phyloP scores from a whole-genome alignment of 2,797 vertebrate species.

The Cheirogaleus major region DNA sequence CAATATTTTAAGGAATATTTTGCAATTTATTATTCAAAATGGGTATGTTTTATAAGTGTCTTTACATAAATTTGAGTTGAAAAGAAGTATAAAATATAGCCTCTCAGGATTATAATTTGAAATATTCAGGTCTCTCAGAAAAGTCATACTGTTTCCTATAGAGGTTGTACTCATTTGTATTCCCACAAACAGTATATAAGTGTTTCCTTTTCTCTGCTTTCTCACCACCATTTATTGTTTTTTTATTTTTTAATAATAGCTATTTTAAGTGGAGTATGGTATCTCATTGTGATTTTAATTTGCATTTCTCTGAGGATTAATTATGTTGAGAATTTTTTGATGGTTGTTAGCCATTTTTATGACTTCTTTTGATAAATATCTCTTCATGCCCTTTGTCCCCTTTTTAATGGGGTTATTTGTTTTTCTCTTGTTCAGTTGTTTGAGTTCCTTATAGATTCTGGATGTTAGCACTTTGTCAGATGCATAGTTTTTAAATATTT shows the following conservation, averaged over 20 bases:
- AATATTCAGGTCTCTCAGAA: not conserved
- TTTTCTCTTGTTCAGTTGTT: not conserved
- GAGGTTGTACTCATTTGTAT: not conserved
- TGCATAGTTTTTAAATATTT: not conserved
- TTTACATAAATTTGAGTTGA: not conserved
- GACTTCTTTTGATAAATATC: not conserved
- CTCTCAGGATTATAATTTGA: constrained; percentile 18
- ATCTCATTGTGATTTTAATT: not conserved
- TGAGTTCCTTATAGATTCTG: not conserved
- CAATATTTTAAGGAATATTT: not conserved
- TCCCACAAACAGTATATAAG: not conserved
- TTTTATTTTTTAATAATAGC: not conserved
- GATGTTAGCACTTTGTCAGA: not conserved
- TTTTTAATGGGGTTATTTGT: not conserved
- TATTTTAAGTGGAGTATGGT: not conserved
- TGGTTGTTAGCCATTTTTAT: not conserved
- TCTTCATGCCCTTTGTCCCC: not conserved
- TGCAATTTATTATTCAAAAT: constrained; percentile 5
- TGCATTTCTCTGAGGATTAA: not conserved
- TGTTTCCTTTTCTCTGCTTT: not conserved
- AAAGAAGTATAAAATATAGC: not conserved
- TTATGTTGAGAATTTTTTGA: not conserved
- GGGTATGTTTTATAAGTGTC: not conserved
- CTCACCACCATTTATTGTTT: not conserved
- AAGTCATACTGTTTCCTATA: not conserved